A percentile compares a stretch with the other conserved stretches of the same genome.
These are phyloP conservation scores for Argyrosomus japonicus DNA, from an alignment of 2,113 vertebrate genomes.

Conservation along the genomic window DNA sequence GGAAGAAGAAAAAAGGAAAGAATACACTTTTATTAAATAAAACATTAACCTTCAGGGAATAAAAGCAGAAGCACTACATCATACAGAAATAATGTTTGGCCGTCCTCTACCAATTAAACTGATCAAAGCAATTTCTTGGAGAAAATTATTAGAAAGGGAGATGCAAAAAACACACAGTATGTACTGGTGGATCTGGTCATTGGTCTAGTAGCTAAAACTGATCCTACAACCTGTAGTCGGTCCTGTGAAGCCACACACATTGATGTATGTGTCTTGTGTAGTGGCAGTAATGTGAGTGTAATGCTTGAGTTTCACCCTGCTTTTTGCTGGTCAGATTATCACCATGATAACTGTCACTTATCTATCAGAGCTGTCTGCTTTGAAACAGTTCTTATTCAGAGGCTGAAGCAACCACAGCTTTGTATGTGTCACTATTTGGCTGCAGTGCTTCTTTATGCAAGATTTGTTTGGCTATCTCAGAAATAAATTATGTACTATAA, in stretches of 20 bases:
- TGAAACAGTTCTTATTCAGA: not conserved
- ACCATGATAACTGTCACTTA: not conserved
- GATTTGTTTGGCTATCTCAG: not conserved
- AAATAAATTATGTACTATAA: too few species aligned
- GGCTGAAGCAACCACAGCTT: not conserved
- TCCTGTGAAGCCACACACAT: not conserved
- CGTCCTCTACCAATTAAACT: not conserved
- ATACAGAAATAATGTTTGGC: not conserved
- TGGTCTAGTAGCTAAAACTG: not conserved
- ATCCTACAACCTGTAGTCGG: not conserved
- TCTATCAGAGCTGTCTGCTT: constrained; percentile 2
- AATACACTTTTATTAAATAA: not conserved
- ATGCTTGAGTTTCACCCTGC: not conserved
- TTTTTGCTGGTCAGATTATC: constrained; percentile 13
- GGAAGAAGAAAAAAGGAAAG: not conserved
- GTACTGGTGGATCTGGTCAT: not conserved
- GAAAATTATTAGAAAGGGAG: not conserved
- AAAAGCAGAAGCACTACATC: not conserved
- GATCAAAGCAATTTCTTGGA: not conserved
- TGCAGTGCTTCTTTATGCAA: too few species aligned
- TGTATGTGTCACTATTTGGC: not conserved
- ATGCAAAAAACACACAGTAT: not conserved
- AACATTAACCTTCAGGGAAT: not conserved
- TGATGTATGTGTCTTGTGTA: not conserved
- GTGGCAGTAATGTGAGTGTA: not conserved